Conservation (phyloP, 2,113 vertebrate genomes). For the Macquaria ambigua region DNA sequence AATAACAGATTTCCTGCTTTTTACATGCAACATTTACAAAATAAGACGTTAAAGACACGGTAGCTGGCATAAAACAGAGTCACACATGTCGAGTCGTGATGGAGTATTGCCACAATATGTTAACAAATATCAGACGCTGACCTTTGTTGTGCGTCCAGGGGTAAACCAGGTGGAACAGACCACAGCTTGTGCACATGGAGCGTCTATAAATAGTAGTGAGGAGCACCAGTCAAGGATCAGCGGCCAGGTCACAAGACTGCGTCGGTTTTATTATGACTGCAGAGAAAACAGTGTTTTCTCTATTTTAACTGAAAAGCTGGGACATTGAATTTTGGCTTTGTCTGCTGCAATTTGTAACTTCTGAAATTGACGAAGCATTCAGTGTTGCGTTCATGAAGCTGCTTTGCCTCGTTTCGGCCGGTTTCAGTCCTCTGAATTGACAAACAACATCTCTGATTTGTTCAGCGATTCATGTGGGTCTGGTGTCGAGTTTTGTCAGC, state of each 20-base stretch:
- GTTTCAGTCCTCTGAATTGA: background rate
- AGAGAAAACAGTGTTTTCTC: background rate
- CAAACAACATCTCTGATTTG: background rate
- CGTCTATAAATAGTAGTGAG: constrained; percentile 57
- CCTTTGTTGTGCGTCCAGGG: constrained; percentile 43
- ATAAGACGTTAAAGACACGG: background rate
- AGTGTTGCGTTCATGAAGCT: background rate
- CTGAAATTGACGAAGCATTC: background rate
- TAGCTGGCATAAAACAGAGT: background rate
- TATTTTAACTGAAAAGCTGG: background rate
- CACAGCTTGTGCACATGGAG: constrained; percentile 26
- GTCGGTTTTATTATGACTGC: constrained; percentile 5
- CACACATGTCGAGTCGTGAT: background rate
- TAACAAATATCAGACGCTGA: constrained; percentile 38
- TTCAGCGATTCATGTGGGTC: no score
- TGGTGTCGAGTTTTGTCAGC: no score
- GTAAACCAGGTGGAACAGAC: constrained; percentile 44
- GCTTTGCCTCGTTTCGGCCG: background rate
- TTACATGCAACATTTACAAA: background rate
- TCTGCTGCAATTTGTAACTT: background rate
- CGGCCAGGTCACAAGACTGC: constrained; percentile 24
- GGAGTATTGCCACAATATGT: background rate
- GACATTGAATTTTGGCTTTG: background rate
- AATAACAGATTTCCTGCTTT: background rate
- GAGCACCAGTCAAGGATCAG: constrained; percentile 39